Percentiles rank a stretch among this genome's conserved stretches.
Evolutionary conservation across 2,797 vertebrate genomes (phyloP).

Genomic region (Denticeps clupeoides): DNA sequence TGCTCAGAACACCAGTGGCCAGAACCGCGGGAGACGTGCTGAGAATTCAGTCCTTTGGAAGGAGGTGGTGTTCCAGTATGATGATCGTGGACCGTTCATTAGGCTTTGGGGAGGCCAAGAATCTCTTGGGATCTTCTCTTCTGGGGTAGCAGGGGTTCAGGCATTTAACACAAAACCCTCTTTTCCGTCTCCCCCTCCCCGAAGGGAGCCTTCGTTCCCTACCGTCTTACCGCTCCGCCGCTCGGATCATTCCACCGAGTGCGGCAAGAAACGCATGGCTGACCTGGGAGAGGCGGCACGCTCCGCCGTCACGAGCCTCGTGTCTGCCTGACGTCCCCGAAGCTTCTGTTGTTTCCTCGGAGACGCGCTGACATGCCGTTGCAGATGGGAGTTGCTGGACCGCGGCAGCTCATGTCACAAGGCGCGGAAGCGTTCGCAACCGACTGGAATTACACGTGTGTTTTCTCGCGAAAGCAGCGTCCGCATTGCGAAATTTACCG

Average conservation of each 20-base stretch:
- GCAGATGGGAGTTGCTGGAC: slow-evolving; percentile 64
- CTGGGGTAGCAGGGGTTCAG: too few species aligned
- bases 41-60: too few species aligned
- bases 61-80: too few species aligned
- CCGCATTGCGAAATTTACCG: too few species aligned
- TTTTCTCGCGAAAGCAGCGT: too few species aligned
- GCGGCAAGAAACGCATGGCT: slow-evolving; percentile 29
- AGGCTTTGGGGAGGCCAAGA: too few species aligned
- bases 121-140: too few species aligned
- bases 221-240: slow-evolving; percentile 28
- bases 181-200: slow-evolving; percentile 3
- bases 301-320: too few species aligned
- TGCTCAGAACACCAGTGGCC: too few species aligned
- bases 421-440: slow-evolving; percentile 26
- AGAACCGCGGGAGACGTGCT: too few species aligned
- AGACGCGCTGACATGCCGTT: slow-evolving; percentile 52
- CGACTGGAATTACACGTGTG: slow-evolving; percentile 45
- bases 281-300: slow-evolving; percentile 36
- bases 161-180: slow-evolving; percentile 1
- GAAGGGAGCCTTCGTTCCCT: slow-evolving; percentile 31
- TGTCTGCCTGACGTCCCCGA: slow-evolving; percentile 40
- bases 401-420: slow-evolving; percentile 53
- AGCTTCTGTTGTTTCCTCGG: slow-evolving; percentile 49
- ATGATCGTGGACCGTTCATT: too few species aligned
- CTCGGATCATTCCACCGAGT: slow-evolving; percentile 37